phyloP scores from a whole-genome alignment of 2,113 vertebrate genomes.

The Haplochromis burtoni region DNA sequence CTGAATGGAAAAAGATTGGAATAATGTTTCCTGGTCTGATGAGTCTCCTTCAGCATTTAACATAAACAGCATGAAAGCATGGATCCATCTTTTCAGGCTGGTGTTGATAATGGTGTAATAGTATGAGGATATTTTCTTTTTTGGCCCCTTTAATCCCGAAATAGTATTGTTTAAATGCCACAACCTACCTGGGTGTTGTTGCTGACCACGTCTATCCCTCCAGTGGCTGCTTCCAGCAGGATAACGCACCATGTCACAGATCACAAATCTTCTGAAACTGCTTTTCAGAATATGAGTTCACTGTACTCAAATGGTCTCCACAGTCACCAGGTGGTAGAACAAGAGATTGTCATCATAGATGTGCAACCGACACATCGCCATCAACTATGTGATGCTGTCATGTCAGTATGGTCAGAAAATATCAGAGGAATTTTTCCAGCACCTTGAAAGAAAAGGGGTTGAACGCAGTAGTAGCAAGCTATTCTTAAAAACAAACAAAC shows the following conservation, averaged over 20 bases:
- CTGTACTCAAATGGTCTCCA: background rate
- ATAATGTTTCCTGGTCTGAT: background rate
- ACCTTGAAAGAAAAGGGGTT: background rate
- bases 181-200: background rate
- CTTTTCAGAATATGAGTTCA: background rate
- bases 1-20: background rate
- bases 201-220: background rate
- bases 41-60: background rate
- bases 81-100: background rate
- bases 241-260: background rate
- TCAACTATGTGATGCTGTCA: background rate
- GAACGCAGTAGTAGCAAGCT: background rate
- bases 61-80: background rate
- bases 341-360: background rate
- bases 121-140: background rate
- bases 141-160: background rate
- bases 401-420: background rate
- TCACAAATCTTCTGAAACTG: background rate
- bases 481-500: background rate
- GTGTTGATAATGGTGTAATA: background rate
- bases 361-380: background rate
- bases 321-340: background rate
- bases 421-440: background rate
- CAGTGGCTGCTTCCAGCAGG: background rate
- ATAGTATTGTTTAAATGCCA: background rate